Conservation (phyloP, 2,113 vertebrate species). For the Erythrocercus mccallii region DNA sequence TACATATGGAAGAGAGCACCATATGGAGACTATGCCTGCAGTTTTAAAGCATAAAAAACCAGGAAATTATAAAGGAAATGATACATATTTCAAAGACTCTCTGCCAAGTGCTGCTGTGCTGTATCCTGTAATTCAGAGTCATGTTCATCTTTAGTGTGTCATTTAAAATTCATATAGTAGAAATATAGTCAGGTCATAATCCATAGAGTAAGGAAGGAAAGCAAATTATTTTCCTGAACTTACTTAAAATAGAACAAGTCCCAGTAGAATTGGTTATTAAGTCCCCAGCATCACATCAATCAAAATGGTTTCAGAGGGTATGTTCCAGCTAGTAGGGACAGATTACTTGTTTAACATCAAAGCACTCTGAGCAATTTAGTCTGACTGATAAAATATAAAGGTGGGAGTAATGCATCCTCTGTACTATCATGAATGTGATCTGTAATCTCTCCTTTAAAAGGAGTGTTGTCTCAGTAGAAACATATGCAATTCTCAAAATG, state of each 20-base stretch:
- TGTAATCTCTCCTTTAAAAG: not conserved
- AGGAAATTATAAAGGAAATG: conserved; percentile 50
- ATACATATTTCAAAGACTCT: conserved; percentile 29
- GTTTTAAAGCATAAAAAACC: conserved; percentile 16
- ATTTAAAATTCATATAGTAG: conserved; percentile 14
- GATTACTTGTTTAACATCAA: not conserved
- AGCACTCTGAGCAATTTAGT: not conserved
- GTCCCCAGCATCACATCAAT: not conserved
- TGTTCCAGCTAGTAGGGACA: not conserved
- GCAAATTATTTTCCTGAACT: not conserved
- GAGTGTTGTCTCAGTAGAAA: not conserved
- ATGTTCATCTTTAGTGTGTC: not conserved
- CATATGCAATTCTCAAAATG: not conserved
- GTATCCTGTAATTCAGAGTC: conserved; percentile 21
- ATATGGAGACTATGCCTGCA: conserved; percentile 3
- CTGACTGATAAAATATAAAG: not conserved
- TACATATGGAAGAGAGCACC: conserved; percentile 23
- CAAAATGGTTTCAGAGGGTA: not conserved
- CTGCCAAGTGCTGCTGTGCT: conserved; percentile 16
- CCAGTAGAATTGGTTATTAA: not conserved
- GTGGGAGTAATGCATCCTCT: not conserved
- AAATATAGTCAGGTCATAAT: not conserved
- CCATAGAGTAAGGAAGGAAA: not conserved
- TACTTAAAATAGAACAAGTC: not conserved
- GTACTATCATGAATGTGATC: not conserved